Percentiles rank a stretch among this genome's conserved stretches.
Conservation (phyloP, 2,888 invertebrate species). For the Theretra japonica region DNA sequence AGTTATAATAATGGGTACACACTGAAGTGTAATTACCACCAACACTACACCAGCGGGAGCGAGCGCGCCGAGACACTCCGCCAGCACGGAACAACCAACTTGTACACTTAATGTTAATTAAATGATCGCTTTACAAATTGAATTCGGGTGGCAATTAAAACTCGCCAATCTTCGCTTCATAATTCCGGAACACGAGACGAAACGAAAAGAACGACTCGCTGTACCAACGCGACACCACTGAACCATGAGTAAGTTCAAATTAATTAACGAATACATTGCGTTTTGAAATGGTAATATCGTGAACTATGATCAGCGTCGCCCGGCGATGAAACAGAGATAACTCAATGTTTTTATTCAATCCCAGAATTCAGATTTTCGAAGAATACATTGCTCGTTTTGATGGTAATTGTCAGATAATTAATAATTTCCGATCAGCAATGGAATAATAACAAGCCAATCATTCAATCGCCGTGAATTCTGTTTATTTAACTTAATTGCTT, state of each 20-base stretch:
- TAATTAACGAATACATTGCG: not conserved
- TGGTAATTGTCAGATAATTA: not conserved
- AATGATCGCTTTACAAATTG: not conserved
- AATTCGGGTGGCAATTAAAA: conserved; percentile 2
- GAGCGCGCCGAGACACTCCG: too few relatives aligned
- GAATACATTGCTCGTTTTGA: not conserved
- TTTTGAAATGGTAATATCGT: not conserved
- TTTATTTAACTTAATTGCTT: conserved; percentile 20
- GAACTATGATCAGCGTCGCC: too few relatives aligned
- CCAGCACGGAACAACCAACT: too few relatives aligned
- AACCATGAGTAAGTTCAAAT: not conserved
- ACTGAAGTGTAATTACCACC: too few relatives aligned
- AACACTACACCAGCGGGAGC: too few relatives aligned
- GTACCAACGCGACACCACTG: not conserved
- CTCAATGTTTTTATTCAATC: conserved; percentile 12
- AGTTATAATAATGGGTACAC: too few relatives aligned
- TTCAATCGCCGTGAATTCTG: not conserved
- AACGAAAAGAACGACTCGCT: not conserved
- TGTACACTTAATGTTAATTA: not conserved
- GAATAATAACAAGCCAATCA: conserved; percentile 3
- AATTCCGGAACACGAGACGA: not conserved
- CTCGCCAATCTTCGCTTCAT: not conserved
- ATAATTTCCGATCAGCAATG: not conserved
- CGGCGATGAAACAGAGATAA: not conserved
- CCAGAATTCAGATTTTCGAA: not conserved